These are phyloP conservation scores for Netelia melanura DNA, from an alignment of 2,888 invertebrate species.

Conservation along the genomic window DNA sequence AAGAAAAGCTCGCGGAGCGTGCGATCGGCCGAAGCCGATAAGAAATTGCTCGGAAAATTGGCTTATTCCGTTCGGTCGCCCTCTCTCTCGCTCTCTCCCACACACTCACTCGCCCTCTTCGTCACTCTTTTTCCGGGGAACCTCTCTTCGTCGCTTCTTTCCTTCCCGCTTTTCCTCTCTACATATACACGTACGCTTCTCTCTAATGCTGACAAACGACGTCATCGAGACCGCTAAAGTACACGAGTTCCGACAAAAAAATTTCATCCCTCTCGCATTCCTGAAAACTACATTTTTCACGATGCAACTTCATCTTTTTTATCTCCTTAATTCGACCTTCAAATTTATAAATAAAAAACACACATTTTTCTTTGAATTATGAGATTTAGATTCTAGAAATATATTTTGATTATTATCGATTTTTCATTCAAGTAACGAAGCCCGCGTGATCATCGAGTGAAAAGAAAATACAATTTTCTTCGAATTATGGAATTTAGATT, in stretches of 20 bases:
- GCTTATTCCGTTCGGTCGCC: conserved; percentile 81
- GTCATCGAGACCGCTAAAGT: conserved; percentile 72
- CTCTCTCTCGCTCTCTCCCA: conserved; percentile 52
- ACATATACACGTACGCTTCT: conserved; percentile 24
- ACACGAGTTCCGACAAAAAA: conserved; percentile 10
- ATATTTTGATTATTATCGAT: too few species aligned
- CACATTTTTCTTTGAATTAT: neutral
- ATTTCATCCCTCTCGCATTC: conserved; percentile 18
- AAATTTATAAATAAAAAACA: neutral
- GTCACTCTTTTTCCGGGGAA: conserved; percentile 10
- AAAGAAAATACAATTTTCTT: too few species aligned
- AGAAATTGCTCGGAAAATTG: conserved; percentile 83
- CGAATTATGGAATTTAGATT: too few species aligned
- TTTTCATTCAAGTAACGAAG: too few species aligned
- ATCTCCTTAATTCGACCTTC: neutral
- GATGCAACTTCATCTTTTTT: neutral
- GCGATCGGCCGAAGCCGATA: conserved; percentile 79
- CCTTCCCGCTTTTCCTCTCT: conserved; percentile 21
- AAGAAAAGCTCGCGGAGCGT: conserved; percentile 43
- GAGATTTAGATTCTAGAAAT: too few species aligned
- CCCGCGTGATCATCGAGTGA: too few species aligned
- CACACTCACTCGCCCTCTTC: neutral
- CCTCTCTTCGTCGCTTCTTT: conserved; percentile 50
- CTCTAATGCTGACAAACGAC: conserved; percentile 80
- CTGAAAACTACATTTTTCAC: conserved; percentile 6